phyloP scores from a whole-genome alignment of 2,888 invertebrate genomes.

The Portevinia maculata region DNA sequence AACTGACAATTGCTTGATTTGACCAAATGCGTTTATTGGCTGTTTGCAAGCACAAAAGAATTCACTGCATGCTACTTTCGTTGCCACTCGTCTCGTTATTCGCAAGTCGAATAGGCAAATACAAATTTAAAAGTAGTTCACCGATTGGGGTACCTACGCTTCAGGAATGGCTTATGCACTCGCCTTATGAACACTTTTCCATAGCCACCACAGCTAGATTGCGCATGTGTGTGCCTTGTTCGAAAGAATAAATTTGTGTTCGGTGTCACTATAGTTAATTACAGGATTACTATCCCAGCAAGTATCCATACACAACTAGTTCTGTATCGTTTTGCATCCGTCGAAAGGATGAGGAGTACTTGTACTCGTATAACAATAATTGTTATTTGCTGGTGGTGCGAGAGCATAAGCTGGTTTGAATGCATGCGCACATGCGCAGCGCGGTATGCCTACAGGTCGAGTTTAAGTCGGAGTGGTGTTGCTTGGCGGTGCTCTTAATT shows the following conservation, averaged over 20 bases:
- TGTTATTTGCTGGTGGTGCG: slow-evolving; percentile 62
- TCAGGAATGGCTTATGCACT: slow-evolving; percentile 43
- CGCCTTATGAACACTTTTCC: slow-evolving; percentile 20
- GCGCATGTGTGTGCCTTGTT: slow-evolving; percentile 44
- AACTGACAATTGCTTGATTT: slow-evolving; percentile 16
- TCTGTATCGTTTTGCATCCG: slow-evolving; percentile 52
- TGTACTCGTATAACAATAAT: slow-evolving; percentile 52
- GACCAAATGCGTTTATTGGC: slow-evolving; percentile 1
- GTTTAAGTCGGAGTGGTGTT: neutral
- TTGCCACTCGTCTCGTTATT: slow-evolving; percentile 9
- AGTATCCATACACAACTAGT: slow-evolving; percentile 33
- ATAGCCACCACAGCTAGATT: neutral
- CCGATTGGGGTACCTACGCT: slow-evolving; percentile 12
- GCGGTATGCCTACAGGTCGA: neutral
- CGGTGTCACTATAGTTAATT: slow-evolving; percentile 68
- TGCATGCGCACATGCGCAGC: slow-evolving; percentile 39
- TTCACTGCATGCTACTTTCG: neutral
- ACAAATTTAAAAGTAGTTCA: slow-evolving; percentile 51
- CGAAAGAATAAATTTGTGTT: slow-evolving; percentile 63
- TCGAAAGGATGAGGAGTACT: slow-evolving; percentile 50
- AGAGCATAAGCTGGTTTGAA: slow-evolving; percentile 39
- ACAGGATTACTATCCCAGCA: slow-evolving; percentile 55
- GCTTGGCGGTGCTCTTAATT: slow-evolving; percentile 46
- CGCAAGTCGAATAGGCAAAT: slow-evolving; percentile 14
- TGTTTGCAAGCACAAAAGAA: neutral